phyloP scores from a whole-genome alignment of 2,113 vertebrate species.

The Illadopsis cleaveri region DNA sequence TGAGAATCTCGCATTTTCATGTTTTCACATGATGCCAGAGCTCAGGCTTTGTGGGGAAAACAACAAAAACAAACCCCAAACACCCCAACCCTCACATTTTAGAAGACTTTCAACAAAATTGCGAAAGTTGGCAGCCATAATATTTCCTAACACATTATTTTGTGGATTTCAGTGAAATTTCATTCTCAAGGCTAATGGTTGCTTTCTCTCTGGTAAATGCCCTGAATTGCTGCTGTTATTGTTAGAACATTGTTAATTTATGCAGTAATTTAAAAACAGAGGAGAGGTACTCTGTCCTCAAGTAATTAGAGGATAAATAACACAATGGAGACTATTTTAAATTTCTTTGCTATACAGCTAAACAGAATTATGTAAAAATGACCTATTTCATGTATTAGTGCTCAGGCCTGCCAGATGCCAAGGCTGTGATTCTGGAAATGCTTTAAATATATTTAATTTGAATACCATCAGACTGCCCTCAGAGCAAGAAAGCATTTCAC shows the following conservation, averaged over 20 bases:
- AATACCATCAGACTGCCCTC: neutral
- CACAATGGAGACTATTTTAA: neutral
- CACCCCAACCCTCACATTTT: slow-evolving; percentile 16
- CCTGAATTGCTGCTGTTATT: slow-evolving; percentile 1
- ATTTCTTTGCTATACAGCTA: neutral
- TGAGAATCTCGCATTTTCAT: slow-evolving; percentile 23
- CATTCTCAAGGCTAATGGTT: slow-evolving; percentile 2
- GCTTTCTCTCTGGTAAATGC: slow-evolving; percentile 32
- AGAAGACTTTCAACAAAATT: slow-evolving; percentile 38
- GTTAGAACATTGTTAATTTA: slow-evolving; percentile 28
- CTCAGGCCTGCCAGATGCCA: neutral
- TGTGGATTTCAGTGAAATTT: slow-evolving; percentile 45
- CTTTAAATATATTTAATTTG: neutral
- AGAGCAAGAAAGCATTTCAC: neutral
- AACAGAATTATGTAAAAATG: neutral
- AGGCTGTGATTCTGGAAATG: neutral
- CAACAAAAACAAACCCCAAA: neutral
- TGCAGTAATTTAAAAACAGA: slow-evolving; percentile 1
- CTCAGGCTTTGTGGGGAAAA: neutral
- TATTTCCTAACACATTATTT: slow-evolving; percentile 39
- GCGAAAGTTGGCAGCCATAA: neutral
- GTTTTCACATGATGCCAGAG: slow-evolving; percentile 36
- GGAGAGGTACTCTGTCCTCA: slow-evolving; percentile 17
- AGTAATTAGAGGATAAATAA: neutral
- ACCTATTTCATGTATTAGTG: neutral